Evolutionary conservation across 2,113 vertebrate genomes (phyloP).

Genomic region (Ahaetulla prasina): DNA sequence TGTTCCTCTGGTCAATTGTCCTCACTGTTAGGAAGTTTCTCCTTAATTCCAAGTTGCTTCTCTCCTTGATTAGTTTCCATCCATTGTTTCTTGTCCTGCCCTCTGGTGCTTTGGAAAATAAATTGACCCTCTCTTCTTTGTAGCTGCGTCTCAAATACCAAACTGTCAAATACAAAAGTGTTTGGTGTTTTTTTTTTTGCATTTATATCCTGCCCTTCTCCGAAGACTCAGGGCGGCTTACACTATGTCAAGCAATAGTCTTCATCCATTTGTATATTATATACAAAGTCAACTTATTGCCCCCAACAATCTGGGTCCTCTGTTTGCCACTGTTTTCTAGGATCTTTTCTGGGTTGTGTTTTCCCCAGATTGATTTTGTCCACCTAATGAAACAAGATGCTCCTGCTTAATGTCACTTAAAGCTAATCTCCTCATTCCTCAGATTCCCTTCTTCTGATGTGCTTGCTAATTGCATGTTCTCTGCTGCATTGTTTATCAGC

Average conservation of each 20-base stretch:
- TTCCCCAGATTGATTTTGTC: conserved; percentile 30
- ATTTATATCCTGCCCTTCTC: too few species aligned
- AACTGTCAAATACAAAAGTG: neutral
- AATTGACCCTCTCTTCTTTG: neutral
- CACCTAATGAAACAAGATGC: conserved; percentile 28
- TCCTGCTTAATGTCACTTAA: neutral
- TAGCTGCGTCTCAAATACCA: neutral
- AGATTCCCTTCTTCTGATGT: neutral
- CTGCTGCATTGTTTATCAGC: neutral
- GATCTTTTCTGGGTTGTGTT: conserved; percentile 27
- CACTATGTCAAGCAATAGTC: too few species aligned
- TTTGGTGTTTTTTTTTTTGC: too few species aligned
- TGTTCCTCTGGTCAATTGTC: neutral
- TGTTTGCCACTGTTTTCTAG: conserved; percentile 16
- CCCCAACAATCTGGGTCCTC: too few species aligned
- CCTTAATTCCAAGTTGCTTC: neutral
- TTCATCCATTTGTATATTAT: too few species aligned
- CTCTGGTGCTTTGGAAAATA: neutral
- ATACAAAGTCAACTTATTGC: too few species aligned
- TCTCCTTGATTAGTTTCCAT: neutral
- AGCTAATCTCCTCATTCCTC: conserved; percentile 21
- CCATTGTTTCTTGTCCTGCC: neutral
- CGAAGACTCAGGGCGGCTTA: too few species aligned
- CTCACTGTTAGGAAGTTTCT: neutral
- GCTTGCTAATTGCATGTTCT: neutral